Base-by-base conservation (phyloP, 2,888 invertebrate genomes). In the Nomada goodeniana region DNA sequence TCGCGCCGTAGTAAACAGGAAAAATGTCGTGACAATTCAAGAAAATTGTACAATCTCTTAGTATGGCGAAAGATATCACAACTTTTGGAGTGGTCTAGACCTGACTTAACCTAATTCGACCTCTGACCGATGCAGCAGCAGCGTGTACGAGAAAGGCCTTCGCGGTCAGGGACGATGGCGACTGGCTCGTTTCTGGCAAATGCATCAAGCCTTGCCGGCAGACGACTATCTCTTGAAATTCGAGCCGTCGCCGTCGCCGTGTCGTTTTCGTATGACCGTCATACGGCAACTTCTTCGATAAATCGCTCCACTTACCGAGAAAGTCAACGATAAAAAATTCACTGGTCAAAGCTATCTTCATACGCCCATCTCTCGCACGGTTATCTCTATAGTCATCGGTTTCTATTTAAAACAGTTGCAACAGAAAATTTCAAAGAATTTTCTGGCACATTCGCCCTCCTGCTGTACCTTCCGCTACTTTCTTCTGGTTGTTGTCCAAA, bases 21-120 rank as follows among this genome's bases (percentile, higher is more conserved):
- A 68, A 64, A 29, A 36, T 60, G 29, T 50, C n/a, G 36, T 50
- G 18, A 67, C 44, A 57, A 68, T 53, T 9, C 1, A 68, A 26
- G 13, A 36, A 63, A 65, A 73, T 55, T 42, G 13, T 23, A 15
- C 18, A 65, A 15, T 61, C 50, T 50, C 50, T 11, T 60, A 7
- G 36, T 44, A 44, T 59, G 44, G 23, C n/a, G 53, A 26, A 3
- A 20, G 53, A 64, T 42, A 52, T 18, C 50, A 69, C 72, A 59
- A 75, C 72, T 82, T 36, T 85, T 69, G 83, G 72, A 78, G 78
- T 70, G 57, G 61, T 52, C 65, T 69, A 72, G 77, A 71, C 67
- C 76, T 78, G 69, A 76, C 75, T 69, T 77, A 80, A 86, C 69
- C 83, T 59, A 82, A 83, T 82, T 86, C 74, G 52, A 85, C 67